Conservation (phyloP, 1,140 invertebrate genomes). For the Hesperophylax magnus region DNA sequence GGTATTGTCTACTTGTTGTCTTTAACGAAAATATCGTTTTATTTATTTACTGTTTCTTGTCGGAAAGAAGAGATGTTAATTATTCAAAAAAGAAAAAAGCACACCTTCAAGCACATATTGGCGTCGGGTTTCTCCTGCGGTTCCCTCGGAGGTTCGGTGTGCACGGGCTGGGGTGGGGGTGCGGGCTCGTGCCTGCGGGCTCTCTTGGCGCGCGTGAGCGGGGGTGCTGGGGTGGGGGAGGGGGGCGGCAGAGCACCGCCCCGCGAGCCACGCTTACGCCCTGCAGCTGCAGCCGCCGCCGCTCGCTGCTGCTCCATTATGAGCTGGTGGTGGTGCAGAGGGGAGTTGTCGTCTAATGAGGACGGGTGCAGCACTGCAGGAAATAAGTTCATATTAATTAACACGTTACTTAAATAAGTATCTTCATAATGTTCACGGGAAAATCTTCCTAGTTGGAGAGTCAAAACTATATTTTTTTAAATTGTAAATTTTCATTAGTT, state of each 20-base stretch:
- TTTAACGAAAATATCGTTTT: no score
- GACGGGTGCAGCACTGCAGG: neutral
- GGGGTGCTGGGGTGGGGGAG: conserved; percentile 51
- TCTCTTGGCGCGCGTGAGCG: conserved; percentile 59
- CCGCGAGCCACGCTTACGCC: conserved; percentile 71
- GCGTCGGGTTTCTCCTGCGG: conserved; percentile 84
- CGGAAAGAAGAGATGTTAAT: no score
- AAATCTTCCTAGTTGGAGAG: no score
- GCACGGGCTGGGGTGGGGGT: conserved; percentile 68
- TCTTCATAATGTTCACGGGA: no score
- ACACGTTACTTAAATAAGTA: no score
- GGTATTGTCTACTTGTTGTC: no score
- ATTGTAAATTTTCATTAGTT: no score
- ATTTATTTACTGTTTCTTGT: no score
- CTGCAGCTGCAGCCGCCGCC: conserved; percentile 65
- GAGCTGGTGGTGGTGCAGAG: conserved; percentile 65
- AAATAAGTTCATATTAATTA: neutral
- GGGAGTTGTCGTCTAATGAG: conserved; percentile 49
- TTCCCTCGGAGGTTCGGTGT: conserved; percentile 72
- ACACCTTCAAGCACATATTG: conserved; percentile 83
- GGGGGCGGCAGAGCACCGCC: conserved; percentile 46
- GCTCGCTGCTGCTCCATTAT: conserved; percentile 68
- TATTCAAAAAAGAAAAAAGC: no score
- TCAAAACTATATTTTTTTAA: no score
- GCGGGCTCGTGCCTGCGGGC: conserved; percentile 59